Percentiles rank a stretch among this genome's conserved stretches.
These are phyloP conservation scores for Rhyzopertha dominica DNA, from an alignment of 1,140 invertebrate species.

Conservation along the genomic window DNA sequence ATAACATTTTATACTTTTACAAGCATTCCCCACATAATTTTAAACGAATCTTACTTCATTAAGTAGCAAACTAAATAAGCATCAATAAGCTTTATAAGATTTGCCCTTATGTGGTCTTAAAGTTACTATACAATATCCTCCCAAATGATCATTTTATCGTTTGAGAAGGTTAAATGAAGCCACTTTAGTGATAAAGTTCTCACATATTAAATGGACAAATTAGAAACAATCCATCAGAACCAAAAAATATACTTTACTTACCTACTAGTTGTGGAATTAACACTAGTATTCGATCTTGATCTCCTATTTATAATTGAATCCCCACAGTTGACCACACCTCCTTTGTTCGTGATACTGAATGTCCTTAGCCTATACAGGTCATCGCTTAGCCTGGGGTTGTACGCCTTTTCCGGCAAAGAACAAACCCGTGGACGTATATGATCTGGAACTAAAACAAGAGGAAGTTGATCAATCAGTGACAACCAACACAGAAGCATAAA, in stretches of 20 bases:
- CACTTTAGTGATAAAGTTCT: no score
- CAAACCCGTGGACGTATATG: conserved; percentile 76
- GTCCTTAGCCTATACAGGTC: conserved; percentile 81
- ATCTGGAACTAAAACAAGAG: conserved; percentile 61
- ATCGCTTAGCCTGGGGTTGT: conserved; percentile 73
- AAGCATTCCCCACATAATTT: no score
- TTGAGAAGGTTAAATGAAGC: no score
- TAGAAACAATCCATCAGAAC: conserved; percentile 3
- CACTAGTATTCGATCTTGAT: conserved; percentile 75
- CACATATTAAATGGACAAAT: conserved; percentile 8
- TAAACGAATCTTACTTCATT: no score
- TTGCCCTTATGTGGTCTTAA: no score
- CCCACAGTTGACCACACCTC: conserved; percentile 80
- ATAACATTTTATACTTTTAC: no score
- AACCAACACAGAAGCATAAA: no score
- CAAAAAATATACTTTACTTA: conserved; percentile 40
- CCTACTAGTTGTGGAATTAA: conserved; percentile 76
- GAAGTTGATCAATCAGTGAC: no score
- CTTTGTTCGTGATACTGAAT: conserved; percentile 84
- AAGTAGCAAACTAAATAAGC: no score
- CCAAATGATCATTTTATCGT: no score
- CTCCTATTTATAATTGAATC: conserved; percentile 79
- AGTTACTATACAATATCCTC: no score
- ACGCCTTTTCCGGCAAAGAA: conserved; percentile 75
- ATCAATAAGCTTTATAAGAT: no score